These are phyloP conservation scores for Hypsopygia costalis DNA, from an alignment of 2,888 invertebrate genomes.

Conservation along the genomic window DNA sequence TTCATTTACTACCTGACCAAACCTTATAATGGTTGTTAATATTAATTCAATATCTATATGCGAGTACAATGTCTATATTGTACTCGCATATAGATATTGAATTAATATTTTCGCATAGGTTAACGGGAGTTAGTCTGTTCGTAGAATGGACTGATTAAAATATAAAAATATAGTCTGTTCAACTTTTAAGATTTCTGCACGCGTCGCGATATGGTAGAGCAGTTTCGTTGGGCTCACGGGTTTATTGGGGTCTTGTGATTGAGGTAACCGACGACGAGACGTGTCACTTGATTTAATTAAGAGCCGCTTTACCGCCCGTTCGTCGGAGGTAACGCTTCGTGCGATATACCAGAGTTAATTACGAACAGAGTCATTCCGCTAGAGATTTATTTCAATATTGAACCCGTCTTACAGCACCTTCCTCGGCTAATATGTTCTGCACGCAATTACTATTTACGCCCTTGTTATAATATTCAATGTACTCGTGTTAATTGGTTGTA, in stretches of 20 bases:
- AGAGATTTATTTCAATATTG: slow-evolving; percentile 73
- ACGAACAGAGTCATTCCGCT: slow-evolving; percentile 63
- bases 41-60: too few species aligned
- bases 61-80: too few species aligned
- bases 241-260: slow-evolving; percentile 79
- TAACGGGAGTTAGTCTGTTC: too few species aligned
- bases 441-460: too few species aligned
- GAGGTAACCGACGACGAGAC: slow-evolving; percentile 73
- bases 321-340: slow-evolving; percentile 63
- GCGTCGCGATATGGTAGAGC: slow-evolving; percentile 41
- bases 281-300: slow-evolving; percentile 80
- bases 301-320: slow-evolving; percentile 75
- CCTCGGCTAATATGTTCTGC: slow-evolving; percentile 19
- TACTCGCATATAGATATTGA: too few species aligned
- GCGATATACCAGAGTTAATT: slow-evolving; percentile 61
- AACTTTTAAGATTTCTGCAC: slow-evolving; percentile 22
- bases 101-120: too few species aligned
- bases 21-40: too few species aligned
- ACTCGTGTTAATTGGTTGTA: neutral
- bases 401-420: slow-evolving; percentile 33
- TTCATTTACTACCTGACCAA: too few species aligned
- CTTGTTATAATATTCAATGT: slow-evolving; percentile 4
- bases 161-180: neutral
- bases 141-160: too few species aligned
- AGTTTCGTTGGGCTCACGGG: slow-evolving; percentile 55